phyloP scores from a whole-genome alignment of 2,888 invertebrate genomes.

The Lathronympha strigana region DNA sequence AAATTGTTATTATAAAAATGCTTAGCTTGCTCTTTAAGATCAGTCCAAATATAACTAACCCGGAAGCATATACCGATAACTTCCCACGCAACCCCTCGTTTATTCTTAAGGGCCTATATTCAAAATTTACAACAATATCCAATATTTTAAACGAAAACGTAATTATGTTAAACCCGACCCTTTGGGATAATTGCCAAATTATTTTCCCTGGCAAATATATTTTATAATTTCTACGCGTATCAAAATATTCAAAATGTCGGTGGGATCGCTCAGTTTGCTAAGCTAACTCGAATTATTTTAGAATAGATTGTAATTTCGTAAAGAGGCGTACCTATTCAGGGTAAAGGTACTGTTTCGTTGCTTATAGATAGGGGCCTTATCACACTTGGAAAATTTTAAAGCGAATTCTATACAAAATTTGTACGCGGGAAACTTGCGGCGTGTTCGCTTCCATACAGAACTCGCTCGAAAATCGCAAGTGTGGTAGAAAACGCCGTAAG shows the following conservation, averaged over 20 bases:
- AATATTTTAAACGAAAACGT: conserved; percentile 25
- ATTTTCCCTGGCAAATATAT: conserved; percentile 22
- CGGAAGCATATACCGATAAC: background rate
- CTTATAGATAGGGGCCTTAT: too few relatives aligned
- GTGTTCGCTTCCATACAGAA: too few relatives aligned
- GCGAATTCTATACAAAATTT: too few relatives aligned
- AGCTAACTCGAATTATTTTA: background rate
- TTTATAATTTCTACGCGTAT: conserved; percentile 24
- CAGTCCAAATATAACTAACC: too few relatives aligned
- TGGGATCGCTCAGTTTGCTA: background rate
- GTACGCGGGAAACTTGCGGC: too few relatives aligned
- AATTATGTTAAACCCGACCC: conserved; percentile 32
- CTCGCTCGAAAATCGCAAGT: too few relatives aligned
- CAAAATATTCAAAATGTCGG: conserved; percentile 7
- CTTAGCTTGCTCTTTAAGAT: too few relatives aligned
- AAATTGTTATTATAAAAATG: too few relatives aligned
- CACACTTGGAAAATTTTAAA: too few relatives aligned
- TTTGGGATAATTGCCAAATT: conserved; percentile 25
- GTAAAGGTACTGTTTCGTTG: too few relatives aligned
- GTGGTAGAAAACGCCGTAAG: too few relatives aligned
- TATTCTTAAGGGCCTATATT: background rate
- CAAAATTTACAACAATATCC: conserved; percentile 5
- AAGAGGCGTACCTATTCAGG: too few relatives aligned
- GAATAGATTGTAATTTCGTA: background rate
- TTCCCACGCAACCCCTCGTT: background rate